A percentile compares a stretch with the other conserved stretches of the same genome.
phyloP scores from a whole-genome alignment of 2,113 vertebrate species.

The Indri indri region DNA sequence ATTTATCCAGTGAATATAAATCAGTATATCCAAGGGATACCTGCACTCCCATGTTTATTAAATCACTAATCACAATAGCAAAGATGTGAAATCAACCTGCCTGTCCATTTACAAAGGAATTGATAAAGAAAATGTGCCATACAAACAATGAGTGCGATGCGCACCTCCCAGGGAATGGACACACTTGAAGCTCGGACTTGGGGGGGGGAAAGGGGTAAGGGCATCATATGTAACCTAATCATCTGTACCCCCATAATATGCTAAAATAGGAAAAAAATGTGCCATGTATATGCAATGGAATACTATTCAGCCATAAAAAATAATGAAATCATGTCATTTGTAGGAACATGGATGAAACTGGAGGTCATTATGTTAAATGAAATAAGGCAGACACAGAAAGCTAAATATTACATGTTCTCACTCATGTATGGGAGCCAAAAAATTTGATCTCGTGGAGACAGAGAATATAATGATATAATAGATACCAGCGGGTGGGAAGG shows the following conservation, averaged over 20 bases:
- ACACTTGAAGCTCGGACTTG: too few relatives aligned
- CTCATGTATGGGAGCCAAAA: background rate
- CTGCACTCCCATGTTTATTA: background rate
- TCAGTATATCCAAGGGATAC: background rate
- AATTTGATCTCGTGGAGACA: background rate
- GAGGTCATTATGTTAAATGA: background rate
- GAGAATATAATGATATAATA: background rate
- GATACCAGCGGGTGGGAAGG: background rate
- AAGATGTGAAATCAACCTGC: background rate
- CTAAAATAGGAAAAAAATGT: background rate
- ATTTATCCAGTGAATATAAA: background rate
- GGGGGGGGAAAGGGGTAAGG: too few relatives aligned
- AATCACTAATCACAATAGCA: background rate
- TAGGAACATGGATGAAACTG: background rate
- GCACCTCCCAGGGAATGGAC: too few relatives aligned
- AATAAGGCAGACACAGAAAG: background rate
- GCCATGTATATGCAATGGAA: background rate
- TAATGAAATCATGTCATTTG: background rate
- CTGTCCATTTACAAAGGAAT: background rate
- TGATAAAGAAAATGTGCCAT: background rate
- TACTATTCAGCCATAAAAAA: background rate
- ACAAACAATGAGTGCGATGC: too few relatives aligned
- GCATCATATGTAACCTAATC: too few relatives aligned
- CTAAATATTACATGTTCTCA: background rate
- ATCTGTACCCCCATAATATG: too few relatives aligned